phyloP scores from a whole-genome alignment of 2,797 vertebrate genomes.

The Pipistrellus kuhlii region DNA sequence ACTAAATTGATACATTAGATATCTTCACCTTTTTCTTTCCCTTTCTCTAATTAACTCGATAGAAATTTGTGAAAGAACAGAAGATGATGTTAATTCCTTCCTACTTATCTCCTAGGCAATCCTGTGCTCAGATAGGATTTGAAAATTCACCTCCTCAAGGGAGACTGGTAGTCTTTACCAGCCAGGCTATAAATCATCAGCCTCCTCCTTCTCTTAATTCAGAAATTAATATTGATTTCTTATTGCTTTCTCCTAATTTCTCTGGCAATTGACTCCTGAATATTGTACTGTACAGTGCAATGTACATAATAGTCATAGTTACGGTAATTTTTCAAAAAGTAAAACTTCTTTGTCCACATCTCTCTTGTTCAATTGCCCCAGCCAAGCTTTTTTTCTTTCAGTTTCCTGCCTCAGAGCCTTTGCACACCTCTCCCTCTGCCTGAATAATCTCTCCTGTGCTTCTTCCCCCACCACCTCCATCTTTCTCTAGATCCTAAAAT shows the following conservation, averaged over 20 bases:
- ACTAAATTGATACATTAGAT: not conserved
- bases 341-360: not conserved
- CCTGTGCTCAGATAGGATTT: not conserved
- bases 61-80: not conserved
- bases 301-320: not conserved
- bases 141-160: not conserved
- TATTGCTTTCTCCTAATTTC: not conserved
- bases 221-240: not conserved
- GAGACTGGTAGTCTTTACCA: not conserved
- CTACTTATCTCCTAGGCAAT: not conserved
- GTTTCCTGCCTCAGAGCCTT: not conserved
- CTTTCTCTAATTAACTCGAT: not conserved
- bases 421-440: not conserved
- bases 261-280: not conserved
- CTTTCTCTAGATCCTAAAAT: not conserved
- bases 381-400: not conserved
- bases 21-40: not conserved
- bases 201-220: not conserved
- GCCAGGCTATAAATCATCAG: not conserved
- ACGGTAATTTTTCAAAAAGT: not conserved
- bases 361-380: not conserved
- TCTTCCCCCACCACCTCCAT: not conserved
- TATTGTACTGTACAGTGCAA: no score
- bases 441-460: not conserved
- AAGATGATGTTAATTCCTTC: not conserved